Evolutionary conservation across 2,888 invertebrate genomes (phyloP), one percentile per base, ranked within the genome.

Genomic region (Therioaphis trifolii): DNA sequence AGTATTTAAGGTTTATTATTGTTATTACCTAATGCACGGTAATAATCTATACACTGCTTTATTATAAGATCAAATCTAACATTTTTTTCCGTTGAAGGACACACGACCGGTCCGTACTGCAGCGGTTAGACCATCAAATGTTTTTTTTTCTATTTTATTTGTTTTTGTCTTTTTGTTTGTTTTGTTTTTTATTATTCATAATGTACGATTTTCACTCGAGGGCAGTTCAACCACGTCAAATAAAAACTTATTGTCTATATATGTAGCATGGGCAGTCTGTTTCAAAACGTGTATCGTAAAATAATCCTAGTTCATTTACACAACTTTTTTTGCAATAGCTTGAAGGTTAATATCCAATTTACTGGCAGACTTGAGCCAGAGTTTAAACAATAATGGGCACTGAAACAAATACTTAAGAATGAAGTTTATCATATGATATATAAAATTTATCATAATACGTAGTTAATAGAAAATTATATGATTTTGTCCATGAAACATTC

Each of bases 41-140:
- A 35, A 35, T 35, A 35, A 35, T 35, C 24, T 71, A 35, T n/a
- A 46, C 27, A 12, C 21, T 43, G 0, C 27, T 58, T 74, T 74
- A 43, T 76, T 63, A 63, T 63, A 40, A 76, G 76, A 63, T 76
- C 76, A 46, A 63, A 76, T 61, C 61, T 76, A 46, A 0, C n/a
- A 63, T 29, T 76, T 63, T 63, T 75, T 46, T 58, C 27, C n/a
- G 27, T 43, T 21, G 77, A 77, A 77, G 77, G 77, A 77, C 77
- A 49, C 63, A 46, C 49, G 63, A 63, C 27, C n/a, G 66, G 29
- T 29, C n/a, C 49, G 12, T n/a, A 15, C n/a, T n/a, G n/a, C 11
- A 63, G 49, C 27, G 76, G 43, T n/a, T 27, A 61, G 61, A 63
- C 46, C 63, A 63, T 66, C 49, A 21, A 77, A 49, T 66, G 27